Conservation (phyloP, 2,113 vertebrate genomes). For the Pyrgilauda ruficollis region DNA sequence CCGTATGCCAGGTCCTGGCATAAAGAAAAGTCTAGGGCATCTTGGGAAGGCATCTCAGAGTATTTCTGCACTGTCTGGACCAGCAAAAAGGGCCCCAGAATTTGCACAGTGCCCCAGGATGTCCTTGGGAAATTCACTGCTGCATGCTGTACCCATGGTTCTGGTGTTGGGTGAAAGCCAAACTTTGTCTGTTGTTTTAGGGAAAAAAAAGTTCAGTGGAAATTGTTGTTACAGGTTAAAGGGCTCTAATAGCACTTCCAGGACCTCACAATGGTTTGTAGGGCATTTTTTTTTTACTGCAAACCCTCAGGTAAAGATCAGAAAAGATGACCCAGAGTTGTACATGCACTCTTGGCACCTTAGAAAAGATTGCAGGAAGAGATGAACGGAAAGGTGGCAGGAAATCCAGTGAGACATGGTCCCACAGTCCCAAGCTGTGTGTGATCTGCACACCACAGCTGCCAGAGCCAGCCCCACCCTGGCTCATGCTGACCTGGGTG, state of each 20-base stretch:
- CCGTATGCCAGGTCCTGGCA: background rate
- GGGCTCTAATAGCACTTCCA: background rate
- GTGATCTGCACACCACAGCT: background rate
- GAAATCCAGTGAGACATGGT: background rate
- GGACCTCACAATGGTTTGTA: background rate
- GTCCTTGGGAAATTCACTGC: background rate
- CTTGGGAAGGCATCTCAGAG: background rate
- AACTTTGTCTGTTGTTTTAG: background rate
- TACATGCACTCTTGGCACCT: background rate
- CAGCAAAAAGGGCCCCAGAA: background rate
- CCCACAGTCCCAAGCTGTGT: background rate
- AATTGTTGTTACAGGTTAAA: background rate
- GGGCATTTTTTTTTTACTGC: background rate
- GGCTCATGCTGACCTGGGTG: background rate
- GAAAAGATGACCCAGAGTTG: background rate
- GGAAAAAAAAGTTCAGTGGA: background rate
- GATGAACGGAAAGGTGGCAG: background rate
- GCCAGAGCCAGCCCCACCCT: background rate
- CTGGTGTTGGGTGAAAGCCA: background rate
- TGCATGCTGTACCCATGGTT: background rate
- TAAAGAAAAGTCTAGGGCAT: background rate
- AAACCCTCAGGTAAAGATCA: background rate
- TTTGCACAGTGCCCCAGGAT: background rate
- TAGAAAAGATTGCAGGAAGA: background rate
- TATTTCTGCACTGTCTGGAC: background rate